phyloP scores from a whole-genome alignment of 2,113 vertebrate species.

The Phalacrocorax aristotelis region DNA sequence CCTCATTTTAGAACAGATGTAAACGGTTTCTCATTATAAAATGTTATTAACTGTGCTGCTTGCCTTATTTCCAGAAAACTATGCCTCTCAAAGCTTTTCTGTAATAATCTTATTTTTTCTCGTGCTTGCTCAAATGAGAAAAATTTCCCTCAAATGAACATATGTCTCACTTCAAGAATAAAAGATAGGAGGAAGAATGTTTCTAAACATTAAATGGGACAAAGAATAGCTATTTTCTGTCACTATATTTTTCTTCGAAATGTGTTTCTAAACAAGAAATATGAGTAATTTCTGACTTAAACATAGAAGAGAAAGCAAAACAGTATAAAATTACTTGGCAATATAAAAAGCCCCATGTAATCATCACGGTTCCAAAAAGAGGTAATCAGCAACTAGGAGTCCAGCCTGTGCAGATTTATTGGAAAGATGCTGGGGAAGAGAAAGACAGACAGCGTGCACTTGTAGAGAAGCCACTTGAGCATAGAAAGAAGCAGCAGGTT shows the following conservation, averaged over 20 bases:
- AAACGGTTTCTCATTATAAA: not conserved
- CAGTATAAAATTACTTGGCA: not conserved
- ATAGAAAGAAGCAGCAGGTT: not conserved
- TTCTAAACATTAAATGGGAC: not conserved
- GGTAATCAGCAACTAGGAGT: not conserved
- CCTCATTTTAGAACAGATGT: not conserved
- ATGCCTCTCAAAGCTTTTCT: not conserved
- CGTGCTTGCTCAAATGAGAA: not conserved
- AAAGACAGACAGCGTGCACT: not conserved
- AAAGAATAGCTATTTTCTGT: not conserved
- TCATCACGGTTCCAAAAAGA: not conserved
- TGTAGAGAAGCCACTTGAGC: not conserved
- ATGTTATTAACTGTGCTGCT: not conserved
- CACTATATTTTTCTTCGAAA: not conserved
- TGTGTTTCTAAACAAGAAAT: not conserved
- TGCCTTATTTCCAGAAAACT: not conserved
- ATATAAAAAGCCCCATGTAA: not conserved
- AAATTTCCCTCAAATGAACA: not conserved
- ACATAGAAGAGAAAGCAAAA: not conserved
- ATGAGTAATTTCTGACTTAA: not conserved
- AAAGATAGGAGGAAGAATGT: not conserved
- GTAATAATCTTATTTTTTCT: not conserved
- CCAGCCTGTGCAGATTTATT: not conserved
- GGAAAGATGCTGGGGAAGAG: not conserved
- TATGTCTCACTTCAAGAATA: not conserved